Evolutionary conservation across 2,888 invertebrate genomes (phyloP).

Genomic region (Macrosoma leucophasiata): DNA sequence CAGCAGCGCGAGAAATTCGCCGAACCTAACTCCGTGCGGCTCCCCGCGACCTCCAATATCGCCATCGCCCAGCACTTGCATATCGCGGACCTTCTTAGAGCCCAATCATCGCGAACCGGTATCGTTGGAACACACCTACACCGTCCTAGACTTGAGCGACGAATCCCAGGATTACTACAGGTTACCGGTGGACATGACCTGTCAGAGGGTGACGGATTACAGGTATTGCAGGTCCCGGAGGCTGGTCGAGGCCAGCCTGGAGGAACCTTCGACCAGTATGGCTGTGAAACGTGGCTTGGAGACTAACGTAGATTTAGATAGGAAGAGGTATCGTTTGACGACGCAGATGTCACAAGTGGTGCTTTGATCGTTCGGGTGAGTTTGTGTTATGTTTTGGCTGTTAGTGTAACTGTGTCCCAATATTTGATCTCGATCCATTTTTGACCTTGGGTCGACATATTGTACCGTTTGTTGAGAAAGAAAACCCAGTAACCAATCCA

Average conservation of each 20-base stretch:
- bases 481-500: too few species aligned
- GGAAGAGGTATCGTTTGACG: constrained; percentile 52
- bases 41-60: constrained; percentile 50
- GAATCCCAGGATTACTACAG: constrained; percentile 37
- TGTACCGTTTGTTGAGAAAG: too few species aligned
- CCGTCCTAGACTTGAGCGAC: constrained; percentile 40
- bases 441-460: too few species aligned
- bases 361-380: constrained; percentile 45
- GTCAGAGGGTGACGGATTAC: constrained; percentile 49
- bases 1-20: constrained; percentile 56
- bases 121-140: constrained; percentile 28
- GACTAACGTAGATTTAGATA: constrained; percentile 46
- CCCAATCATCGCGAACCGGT: constrained; percentile 36
- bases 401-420: too few species aligned
- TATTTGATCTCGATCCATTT: not conserved
- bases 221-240: constrained; percentile 52
- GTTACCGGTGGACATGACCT: constrained; percentile 44
- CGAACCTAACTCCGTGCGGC: constrained; percentile 49
- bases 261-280: constrained; percentile 44
- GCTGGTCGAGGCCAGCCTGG: constrained; percentile 53
- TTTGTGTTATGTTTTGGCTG: too few species aligned
- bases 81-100: constrained; percentile 37
- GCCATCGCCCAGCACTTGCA: constrained; percentile 45
- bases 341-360: constrained; percentile 60
- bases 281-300: constrained; percentile 59